Evolutionary conservation across 2,888 invertebrate species (phyloP), one percentile per base, ranked within the genome.

Genomic region (Erebia ligea): DNA sequence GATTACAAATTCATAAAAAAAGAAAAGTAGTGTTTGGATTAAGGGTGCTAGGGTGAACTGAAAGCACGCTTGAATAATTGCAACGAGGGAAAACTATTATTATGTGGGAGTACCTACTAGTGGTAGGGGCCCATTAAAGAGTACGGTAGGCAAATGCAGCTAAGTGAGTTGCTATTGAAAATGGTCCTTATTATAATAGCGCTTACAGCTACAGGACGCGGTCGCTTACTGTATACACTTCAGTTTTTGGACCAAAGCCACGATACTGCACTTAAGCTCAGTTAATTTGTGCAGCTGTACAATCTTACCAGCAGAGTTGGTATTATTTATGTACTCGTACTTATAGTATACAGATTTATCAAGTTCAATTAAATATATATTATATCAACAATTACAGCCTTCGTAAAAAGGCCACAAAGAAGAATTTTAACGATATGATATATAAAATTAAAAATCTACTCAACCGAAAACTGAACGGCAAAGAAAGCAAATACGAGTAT

Each of bases 81-180:
- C 69, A 68, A 67, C 73, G 59, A 57, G 65, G 69, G 67, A 69
- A 56, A 73, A 56, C 71, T 73, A 72, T 72, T 73, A 73, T 71
- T 73, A 67, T 64, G 71, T 69, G 54, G 56, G 56, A 57, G 56
- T 34, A 34, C n/a, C n/a, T n/a, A n/a, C 34, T 34, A 34, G 34
- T 34, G 34, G 34, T 57, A 57, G 56, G 19, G 13, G 42, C 66
- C 67, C 70, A 73, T 73, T 70, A 66, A 65, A 72, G 68, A 65
- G 42, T 70, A 72, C 66, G 54, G 68, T 70, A 19, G 50, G 63
- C 11, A 57, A 67, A 68, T 65, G 52, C 48, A 59, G 54, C 25
- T 11, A 48, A 62, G 19, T 62, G 6, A 21, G 19, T 48, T 58
- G 56, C 64, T 42, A 61, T 57, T 52, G 25, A 71, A 71, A 69